These are phyloP conservation scores for Noctua janthe DNA, from an alignment of 2,888 invertebrate genomes.

Conservation along the genomic window DNA sequence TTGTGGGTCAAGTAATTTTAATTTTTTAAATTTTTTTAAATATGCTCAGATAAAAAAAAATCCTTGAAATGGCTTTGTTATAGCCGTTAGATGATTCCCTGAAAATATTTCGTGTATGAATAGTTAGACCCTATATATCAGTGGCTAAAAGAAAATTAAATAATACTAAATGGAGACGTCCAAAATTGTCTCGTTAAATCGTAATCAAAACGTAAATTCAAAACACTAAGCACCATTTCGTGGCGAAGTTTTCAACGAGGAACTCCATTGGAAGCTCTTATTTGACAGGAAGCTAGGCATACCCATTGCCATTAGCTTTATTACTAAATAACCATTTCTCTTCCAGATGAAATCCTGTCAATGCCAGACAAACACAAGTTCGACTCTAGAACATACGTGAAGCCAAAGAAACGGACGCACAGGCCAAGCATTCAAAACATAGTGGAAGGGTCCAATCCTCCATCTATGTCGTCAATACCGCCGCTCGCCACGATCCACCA, in stretches of 20 bases:
- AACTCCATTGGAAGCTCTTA: not conserved
- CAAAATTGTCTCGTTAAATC: not conserved
- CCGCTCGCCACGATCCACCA: conserved; percentile 67
- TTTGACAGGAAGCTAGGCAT: not conserved
- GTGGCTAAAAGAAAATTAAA: not conserved
- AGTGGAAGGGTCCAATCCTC: conserved; percentile 81
- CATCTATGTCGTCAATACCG: conserved; percentile 76
- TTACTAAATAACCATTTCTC: conserved; percentile 40
- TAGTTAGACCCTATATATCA: no score
- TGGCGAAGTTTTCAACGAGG: not conserved
- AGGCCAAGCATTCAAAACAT: conserved; percentile 91
- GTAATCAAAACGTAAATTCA: not conserved
- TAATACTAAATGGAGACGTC: not conserved
- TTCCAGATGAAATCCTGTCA: conserved; percentile 81
- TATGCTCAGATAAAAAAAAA: no score
- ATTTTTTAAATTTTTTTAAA: no score
- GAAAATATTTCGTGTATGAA: no score
- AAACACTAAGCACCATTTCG: not conserved
- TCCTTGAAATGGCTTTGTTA: no score
- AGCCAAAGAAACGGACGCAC: conserved; percentile 91
- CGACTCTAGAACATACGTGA: conserved; percentile 93
- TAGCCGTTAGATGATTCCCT: no score
- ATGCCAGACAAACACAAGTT: conserved; percentile 89
- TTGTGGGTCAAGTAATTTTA: no score
- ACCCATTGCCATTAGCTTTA: not conserved